phyloP scores from a whole-genome alignment of 2,113 vertebrate genomes.

The Danio rerio region GRCz12tu NC_133186.1:39793501-39794000 shows the following conservation, averaged over 20 bases:
- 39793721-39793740: slow-evolving; percentile 82
- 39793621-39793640: slow-evolving; percentile 87
- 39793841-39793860: slow-evolving; percentile 76
- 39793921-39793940: slow-evolving; percentile 86
- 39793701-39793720: slow-evolving; percentile 90
- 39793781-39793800: slow-evolving; percentile 76
- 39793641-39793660: slow-evolving; percentile 80
- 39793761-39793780: slow-evolving; percentile 71
- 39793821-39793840: slow-evolving; percentile 70
- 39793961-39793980: slow-evolving; percentile 83
- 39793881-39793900: slow-evolving; percentile 79
- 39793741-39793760: slow-evolving; percentile 73
- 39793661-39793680: slow-evolving; percentile 83
- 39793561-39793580: slow-evolving; percentile 96
- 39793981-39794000: slow-evolving; percentile 88
- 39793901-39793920: slow-evolving; percentile 85
- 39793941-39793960: slow-evolving; percentile 83
- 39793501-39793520: slow-evolving; percentile 83
- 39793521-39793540: slow-evolving; percentile 89
- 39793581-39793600: slow-evolving; percentile 98
- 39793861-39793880: slow-evolving; percentile 78
- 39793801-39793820: slow-evolving; percentile 75
- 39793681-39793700: slow-evolving; percentile 87
- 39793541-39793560: slow-evolving; percentile 89
- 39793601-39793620: slow-evolving; percentile 85